Evolutionary conservation across 2,797 vertebrate genomes (phyloP).

Genomic region (Petrocephalus sullivani): DNA sequence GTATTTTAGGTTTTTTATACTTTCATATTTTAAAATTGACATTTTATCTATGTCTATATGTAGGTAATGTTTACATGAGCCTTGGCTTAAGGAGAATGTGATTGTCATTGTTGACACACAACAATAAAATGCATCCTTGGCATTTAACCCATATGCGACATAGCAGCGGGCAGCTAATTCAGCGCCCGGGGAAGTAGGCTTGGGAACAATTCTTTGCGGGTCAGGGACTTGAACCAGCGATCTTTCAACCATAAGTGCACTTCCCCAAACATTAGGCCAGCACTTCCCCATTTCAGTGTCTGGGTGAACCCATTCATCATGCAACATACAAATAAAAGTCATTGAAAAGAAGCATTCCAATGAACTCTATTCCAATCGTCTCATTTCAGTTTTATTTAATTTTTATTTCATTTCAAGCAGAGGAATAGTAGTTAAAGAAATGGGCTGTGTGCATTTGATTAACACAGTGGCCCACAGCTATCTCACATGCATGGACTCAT

Average conservation of each 20-base stretch:
- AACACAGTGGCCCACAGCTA: not conserved
- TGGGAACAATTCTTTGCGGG: no score
- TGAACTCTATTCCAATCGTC: not conserved
- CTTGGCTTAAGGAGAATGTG: not conserved
- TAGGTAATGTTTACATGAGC: not conserved
- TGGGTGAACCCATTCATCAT: not conserved
- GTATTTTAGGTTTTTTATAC: not conserved
- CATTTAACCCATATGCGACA: no score
- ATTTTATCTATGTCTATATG: not conserved
- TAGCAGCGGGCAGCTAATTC: no score
- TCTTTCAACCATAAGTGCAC: no score
- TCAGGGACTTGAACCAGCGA: no score
- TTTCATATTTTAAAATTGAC: not conserved
- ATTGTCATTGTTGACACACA: no score
- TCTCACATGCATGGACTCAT: not conserved
- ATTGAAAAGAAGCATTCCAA: not conserved
- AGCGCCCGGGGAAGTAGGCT: no score
- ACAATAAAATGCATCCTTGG: no score
- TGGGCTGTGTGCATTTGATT: not conserved
- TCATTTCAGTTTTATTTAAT: no score
- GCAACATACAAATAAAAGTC: not conserved
- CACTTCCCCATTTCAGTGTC: not conserved
- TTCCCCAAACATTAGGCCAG: no score
- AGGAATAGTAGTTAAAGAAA: not conserved
- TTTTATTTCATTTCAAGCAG: not conserved